Percentiles rank a stretch among this genome's conserved stretches.
These are phyloP conservation scores for Melanophora roralis DNA, from an alignment of 2,888 invertebrate genomes.

Conservation along the genomic window DNA sequence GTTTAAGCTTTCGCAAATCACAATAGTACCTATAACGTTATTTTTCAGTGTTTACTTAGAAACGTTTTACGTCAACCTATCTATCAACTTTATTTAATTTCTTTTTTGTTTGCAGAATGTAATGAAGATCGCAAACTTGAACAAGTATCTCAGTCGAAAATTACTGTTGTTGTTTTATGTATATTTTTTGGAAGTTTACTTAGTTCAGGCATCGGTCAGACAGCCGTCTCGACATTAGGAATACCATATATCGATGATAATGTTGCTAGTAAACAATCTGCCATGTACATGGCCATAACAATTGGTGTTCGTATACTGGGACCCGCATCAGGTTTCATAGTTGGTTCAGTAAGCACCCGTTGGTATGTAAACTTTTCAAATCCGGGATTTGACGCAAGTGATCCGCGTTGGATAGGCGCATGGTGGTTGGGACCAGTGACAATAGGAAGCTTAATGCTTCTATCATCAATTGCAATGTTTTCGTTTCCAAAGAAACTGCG, in stretches of 20 bases:
- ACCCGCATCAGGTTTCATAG: constrained; percentile 92
- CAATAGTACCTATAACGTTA: no score
- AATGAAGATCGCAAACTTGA: constrained; percentile 81
- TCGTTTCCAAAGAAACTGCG: constrained; percentile 90
- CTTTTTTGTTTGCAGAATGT: constrained; percentile 75
- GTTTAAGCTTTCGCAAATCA: no score
- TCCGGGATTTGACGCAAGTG: constrained; percentile 86
- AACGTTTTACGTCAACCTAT: constrained; percentile 20
- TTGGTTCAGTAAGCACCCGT: constrained; percentile 92
- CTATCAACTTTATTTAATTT: background rate
- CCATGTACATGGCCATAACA: constrained; percentile 94
- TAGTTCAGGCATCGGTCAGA: constrained; percentile 94
- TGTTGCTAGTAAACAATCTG: constrained; percentile 93
- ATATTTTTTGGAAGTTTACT: constrained; percentile 93
- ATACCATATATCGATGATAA: constrained; percentile 97
- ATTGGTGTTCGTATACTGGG: constrained; percentile 94
- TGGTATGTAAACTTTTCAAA: constrained; percentile 89
- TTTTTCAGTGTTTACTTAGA: no score
- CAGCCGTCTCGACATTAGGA: constrained; percentile 93
- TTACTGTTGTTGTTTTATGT: constrained; percentile 88
- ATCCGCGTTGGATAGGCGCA: constrained; percentile 96
- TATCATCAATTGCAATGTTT: constrained; percentile 92
- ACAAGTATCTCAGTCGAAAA: constrained; percentile 84
- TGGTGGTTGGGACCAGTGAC: constrained; percentile 96
- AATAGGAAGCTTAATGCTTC: constrained; percentile 88